Conservation (phyloP, 2,888 invertebrate species). For the Limnephilus lunatus region DNA sequence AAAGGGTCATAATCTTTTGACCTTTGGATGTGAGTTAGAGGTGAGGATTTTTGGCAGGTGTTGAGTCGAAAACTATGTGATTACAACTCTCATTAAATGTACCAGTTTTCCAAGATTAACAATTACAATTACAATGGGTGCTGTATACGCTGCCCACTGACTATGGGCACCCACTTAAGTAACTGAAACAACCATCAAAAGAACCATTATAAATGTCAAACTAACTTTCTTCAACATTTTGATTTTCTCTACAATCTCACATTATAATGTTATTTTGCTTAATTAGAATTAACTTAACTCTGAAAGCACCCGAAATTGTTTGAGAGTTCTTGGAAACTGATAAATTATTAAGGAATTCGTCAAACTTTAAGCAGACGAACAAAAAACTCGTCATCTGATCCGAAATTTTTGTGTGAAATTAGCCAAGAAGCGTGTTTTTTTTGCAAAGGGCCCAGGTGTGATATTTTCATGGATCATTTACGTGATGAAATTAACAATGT, state of each 20-base stretch:
- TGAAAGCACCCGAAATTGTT: background rate
- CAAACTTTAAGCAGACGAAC: background rate
- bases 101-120: background rate
- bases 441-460: background rate
- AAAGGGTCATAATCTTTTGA: background rate
- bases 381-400: background rate
- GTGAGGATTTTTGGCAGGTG: background rate
- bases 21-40: background rate
- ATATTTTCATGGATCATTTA: background rate
- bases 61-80: background rate
- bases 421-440: background rate
- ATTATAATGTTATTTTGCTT: background rate
- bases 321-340: background rate
- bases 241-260: background rate
- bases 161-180: background rate
- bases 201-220: background rate
- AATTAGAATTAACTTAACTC: background rate
- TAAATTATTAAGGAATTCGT: background rate
- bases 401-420: background rate
- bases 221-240: background rate
- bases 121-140: background rate
- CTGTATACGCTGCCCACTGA: background rate
- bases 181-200: background rate
- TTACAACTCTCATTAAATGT: background rate
- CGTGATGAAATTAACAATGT: too few relatives aligned